Conservation (phyloP, 2,113 vertebrate genomes). For the Eurypyga helias region DNA sequence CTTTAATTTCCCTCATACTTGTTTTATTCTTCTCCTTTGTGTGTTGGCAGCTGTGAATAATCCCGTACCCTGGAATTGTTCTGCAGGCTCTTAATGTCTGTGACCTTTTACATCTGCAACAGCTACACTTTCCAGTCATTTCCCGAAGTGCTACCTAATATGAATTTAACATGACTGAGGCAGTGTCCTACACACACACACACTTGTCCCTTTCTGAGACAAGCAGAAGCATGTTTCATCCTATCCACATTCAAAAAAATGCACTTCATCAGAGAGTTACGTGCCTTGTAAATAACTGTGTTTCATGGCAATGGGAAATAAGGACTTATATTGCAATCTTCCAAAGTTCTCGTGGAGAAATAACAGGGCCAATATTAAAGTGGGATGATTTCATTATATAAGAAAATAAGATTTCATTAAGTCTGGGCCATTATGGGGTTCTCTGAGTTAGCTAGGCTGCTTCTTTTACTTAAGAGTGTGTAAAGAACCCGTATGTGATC, state of each 20-base stretch:
- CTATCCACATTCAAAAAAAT: not conserved
- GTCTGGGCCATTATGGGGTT: not conserved
- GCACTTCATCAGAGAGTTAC: not conserved
- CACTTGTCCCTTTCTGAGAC: not conserved
- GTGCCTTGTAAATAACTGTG: not conserved
- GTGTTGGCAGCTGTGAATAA: constrained; percentile 46
- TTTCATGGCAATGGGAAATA: not conserved
- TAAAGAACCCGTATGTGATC: not conserved
- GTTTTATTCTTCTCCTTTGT: not conserved
- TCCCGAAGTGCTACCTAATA: constrained; percentile 24
- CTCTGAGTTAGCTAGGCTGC: not conserved
- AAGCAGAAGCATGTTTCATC: not conserved
- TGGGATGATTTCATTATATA: not conserved
- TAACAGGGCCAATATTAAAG: not conserved
- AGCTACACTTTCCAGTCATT: not conserved
- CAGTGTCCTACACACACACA: not conserved
- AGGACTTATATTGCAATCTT: not conserved
- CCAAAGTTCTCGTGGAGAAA: not conserved
- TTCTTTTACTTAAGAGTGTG: not conserved
- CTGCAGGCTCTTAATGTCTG: constrained; percentile 16
- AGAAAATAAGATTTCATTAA: constrained; percentile 3
- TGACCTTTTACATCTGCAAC: constrained; percentile 46
- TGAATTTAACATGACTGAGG: constrained; percentile 1
- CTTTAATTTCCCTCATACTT: not conserved
- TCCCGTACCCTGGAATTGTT: not conserved